Evolutionary conservation across 1,140 invertebrate genomes (phyloP), one percentile per base, ranked within the genome.

Genomic region (Drosophila guanche): DNA sequence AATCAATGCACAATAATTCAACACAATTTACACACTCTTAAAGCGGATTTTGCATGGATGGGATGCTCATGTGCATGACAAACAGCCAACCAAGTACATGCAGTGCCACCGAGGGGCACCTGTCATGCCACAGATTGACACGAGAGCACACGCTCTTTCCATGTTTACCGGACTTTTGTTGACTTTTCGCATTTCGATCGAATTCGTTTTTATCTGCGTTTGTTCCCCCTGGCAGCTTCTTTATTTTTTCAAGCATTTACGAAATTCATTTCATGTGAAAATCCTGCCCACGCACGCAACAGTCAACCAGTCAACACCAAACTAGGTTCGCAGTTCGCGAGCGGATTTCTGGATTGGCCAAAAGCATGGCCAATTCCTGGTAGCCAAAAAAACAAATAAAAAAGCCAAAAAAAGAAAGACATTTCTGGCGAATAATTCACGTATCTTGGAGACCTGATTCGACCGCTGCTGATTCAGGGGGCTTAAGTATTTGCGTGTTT

Each of bases 401-500:
- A 29, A 8, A 20, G 16, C 16, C 7, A 8, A 33, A 4, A 10
- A 1, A 20, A 20, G 16, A 20, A 20, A 0, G 16, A 20, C 0
- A 33, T 10, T 33, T 33, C 29, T 33, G 29, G 29, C 29, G 29
- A 33, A 33, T 10, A 33, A 7, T 29, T 7, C 5, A 29, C 4
- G 33, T 37, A 37, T 37, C 33, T 4, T 12, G 33, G 10, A 37
- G 33, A 37, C 33, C 10, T 37, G 33, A 37, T 37, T 37, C 33
- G 33, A 37, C 33, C 33, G 10, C 33, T 37, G 63, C 60, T 67
- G 63, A 68, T 67, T 68, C 57, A 53, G 71, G 42, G 75, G 76
- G 67, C 78, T 79, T 76, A 66, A 84, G 76, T 68, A 63, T 85
- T 79, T 70, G 60, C 63, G 75, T 86, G 62, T 63, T 71, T 55